Conservation (phyloP, 2,888 invertebrate genomes). For the Diachrysia chrysitis region DNA sequence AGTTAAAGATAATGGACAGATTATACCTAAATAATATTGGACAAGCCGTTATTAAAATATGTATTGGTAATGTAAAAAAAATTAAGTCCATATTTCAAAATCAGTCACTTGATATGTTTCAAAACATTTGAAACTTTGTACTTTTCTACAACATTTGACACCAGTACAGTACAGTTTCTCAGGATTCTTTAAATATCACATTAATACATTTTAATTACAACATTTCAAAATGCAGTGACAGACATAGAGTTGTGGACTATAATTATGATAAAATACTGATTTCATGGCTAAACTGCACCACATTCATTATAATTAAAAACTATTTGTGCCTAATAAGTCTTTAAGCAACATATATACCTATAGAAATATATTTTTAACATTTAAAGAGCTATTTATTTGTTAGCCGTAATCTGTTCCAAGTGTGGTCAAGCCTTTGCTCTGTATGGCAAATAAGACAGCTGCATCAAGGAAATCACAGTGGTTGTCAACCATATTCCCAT, state of each 20-base stretch:
- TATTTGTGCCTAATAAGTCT: constrained; percentile 57
- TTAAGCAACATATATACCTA: constrained; percentile 51
- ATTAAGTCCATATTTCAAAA: constrained; percentile 53
- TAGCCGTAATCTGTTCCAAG: constrained; percentile 84
- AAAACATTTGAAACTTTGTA: constrained; percentile 70
- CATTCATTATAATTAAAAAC: constrained; percentile 36
- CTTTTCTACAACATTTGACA: constrained; percentile 61
- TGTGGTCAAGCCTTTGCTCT: constrained; percentile 91
- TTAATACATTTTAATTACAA: constrained; percentile 54
- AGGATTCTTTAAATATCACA: constrained; percentile 44
- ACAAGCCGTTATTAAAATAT: constrained; percentile 35
- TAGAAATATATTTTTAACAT: constrained; percentile 30
- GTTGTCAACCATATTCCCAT: constrained; percentile 66
- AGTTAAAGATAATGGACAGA: constrained; percentile 52
- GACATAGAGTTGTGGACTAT: constrained; percentile 27
- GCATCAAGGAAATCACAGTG: constrained; percentile 91
- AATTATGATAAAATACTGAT: constrained; percentile 60
- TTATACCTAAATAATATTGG: constrained; percentile 45
- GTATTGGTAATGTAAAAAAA: constrained; percentile 43
- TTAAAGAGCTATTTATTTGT: constrained; percentile 42
- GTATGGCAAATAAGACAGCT: constrained; percentile 93
- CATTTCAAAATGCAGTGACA: constrained; percentile 28
- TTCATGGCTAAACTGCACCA: constrained; percentile 55
- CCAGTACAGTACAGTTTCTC: constrained; percentile 39
- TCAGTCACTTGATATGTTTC: constrained; percentile 69